These are phyloP conservation scores for Heliconius aoede DNA, from an alignment of 2,888 invertebrate species.

Conservation along the genomic window DNA sequence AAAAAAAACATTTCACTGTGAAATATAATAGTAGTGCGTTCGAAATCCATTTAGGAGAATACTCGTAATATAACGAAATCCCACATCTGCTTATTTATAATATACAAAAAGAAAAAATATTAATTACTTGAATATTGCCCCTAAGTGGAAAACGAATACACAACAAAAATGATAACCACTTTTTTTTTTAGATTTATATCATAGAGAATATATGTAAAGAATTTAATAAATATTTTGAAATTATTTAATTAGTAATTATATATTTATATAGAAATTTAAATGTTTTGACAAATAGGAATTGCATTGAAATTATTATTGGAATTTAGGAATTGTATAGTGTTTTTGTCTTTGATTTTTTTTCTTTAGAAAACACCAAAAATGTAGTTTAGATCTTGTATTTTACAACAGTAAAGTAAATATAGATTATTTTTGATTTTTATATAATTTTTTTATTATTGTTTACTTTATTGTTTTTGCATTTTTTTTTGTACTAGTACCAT, in stretches of 20 bases:
- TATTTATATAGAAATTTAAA: neutral
- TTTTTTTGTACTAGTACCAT: neutral
- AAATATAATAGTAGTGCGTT: no score
- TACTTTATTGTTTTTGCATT: neutral
- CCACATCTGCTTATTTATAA: no score
- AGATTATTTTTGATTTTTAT: neutral
- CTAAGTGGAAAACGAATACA: no score
- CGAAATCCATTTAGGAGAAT: no score
- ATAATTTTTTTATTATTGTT: neutral
- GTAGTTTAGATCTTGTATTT: neutral
- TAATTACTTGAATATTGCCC: no score
- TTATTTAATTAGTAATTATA: neutral
- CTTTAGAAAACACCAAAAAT: neutral
- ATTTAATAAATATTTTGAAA: slow-evolving; percentile 17
- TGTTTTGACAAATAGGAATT: slow-evolving; percentile 7
- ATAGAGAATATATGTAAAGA: neutral
- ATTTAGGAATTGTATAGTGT: slow-evolving; percentile 15
- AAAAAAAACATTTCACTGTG: no score
- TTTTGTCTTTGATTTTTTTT: neutral
- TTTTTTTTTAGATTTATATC: neutral
- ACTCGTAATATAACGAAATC: no score
- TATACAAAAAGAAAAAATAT: no score
- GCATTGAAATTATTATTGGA: neutral
- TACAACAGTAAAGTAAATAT: neutral
- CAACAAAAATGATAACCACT: neutral